Percentiles rank a stretch among this genome's conserved stretches.
Evolutionary conservation across 2,888 invertebrate genomes (phyloP).

Genomic region (Agapetus fuscipes): DNA sequence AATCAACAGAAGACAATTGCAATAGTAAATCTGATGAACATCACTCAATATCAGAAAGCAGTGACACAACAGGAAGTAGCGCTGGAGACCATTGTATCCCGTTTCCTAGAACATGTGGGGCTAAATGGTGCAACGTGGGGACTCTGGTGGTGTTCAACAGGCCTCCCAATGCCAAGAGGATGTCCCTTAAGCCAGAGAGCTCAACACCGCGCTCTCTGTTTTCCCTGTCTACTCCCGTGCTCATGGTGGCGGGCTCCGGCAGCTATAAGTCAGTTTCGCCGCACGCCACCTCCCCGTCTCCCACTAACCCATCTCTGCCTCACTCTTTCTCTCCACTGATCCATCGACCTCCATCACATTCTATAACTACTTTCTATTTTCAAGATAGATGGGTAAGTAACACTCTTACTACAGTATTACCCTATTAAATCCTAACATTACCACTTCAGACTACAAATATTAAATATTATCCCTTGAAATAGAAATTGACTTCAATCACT

Average conservation of each 20-base stretch:
- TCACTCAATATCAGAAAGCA: slow-evolving; percentile 39
- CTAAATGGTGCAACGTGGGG: slow-evolving; percentile 83
- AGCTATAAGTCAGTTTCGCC: slow-evolving; percentile 38
- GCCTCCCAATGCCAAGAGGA: slow-evolving; percentile 55
- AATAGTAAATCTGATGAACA: slow-evolving; percentile 38
- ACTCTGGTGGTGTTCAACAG: slow-evolving; percentile 79
- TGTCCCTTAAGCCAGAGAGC: slow-evolving; percentile 62
- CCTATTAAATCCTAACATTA: too few relatives aligned
- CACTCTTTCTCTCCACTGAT: slow-evolving; percentile 34
- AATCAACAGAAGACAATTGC: slow-evolving; percentile 43
- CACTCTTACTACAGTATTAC: too few relatives aligned
- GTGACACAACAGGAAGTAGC: slow-evolving; percentile 27
- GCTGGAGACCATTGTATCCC: slow-evolving; percentile 76
- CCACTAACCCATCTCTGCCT: slow-evolving; percentile 35
- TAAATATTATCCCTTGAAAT: too few relatives aligned
- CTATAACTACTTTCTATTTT: slow-evolving; percentile 71
- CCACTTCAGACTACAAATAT: too few relatives aligned
- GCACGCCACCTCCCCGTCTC: slow-evolving; percentile 41
- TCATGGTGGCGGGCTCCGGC: slow-evolving; percentile 33
- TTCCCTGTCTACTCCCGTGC: slow-evolving; percentile 35
- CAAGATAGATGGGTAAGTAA: slow-evolving; percentile 60
- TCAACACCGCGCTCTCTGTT: slow-evolving; percentile 59
- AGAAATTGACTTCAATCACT: not conserved
- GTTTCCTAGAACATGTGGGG: slow-evolving; percentile 89
- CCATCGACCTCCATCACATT: slow-evolving; percentile 45